Conservation (phyloP, 1,140 invertebrate genomes). For the Oncopodura yosiiana region DNA sequence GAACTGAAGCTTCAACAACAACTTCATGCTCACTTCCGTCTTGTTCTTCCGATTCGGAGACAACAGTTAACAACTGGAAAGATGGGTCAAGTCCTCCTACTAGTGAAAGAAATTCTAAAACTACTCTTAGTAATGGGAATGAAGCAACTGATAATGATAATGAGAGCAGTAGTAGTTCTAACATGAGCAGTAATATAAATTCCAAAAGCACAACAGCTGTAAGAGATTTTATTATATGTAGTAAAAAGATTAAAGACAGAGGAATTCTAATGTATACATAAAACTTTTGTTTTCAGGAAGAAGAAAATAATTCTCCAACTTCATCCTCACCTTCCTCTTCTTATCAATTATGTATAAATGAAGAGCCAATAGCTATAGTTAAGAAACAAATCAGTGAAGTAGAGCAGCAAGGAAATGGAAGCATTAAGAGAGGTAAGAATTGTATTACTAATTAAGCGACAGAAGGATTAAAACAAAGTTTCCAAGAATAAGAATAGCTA, state of each 20-base stretch:
- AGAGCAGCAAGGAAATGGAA: constrained; percentile 70
- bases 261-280: not conserved
- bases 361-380: constrained; percentile 48
- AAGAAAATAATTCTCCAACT: not conserved
- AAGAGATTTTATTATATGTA: not conserved
- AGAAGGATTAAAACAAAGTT: not conserved
- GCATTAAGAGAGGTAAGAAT: constrained; percentile 61
- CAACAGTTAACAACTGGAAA: too few species aligned
- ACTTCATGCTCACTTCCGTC: too few species aligned
- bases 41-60: too few species aligned
- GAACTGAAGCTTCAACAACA: not conserved
- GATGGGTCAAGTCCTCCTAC: not conserved
- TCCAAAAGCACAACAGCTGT: not conserved
- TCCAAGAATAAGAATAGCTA: not conserved
- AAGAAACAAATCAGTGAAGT: constrained; percentile 68
- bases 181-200: not conserved
- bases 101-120: not conserved
- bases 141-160: constrained; percentile 5
- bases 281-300: not conserved
- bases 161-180: not conserved
- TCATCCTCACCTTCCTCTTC: not conserved
- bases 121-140: not conserved
- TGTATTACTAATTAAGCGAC: too few species aligned
- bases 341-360: not conserved
- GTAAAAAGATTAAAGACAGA: not conserved